Conservation (phyloP, 2,888 invertebrate genomes). For the Drosophila recens region DNA sequence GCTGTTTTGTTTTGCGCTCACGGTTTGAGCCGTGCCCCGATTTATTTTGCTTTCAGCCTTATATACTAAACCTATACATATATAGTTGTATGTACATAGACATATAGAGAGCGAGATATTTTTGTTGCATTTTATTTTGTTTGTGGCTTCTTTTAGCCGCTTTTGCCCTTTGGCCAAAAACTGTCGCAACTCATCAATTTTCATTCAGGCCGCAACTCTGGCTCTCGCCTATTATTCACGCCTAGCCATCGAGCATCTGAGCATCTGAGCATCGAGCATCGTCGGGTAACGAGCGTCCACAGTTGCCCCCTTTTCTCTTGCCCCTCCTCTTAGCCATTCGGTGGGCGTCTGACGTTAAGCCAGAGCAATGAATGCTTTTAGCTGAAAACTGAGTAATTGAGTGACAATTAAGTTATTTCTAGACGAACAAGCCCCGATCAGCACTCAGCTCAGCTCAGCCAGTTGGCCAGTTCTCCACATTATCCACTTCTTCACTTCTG, state of each 20-base stretch:
- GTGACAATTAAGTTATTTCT: constrained; percentile 85
- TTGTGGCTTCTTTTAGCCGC: constrained; percentile 52
- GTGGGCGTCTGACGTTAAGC: constrained; percentile 61
- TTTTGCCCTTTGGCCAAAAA: constrained; percentile 81
- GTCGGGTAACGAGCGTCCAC: constrained; percentile 47
- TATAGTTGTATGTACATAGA: background rate
- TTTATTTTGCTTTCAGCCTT: constrained; percentile 10
- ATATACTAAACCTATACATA: constrained; percentile 7
- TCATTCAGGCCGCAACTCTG: constrained; percentile 64
- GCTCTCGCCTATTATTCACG: constrained; percentile 73
- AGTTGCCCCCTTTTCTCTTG: constrained; percentile 11
- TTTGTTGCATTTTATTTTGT: constrained; percentile 27
- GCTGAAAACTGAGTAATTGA: constrained; percentile 84
- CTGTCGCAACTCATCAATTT: constrained; percentile 83
- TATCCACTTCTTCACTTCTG: constrained; percentile 20
- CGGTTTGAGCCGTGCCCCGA: constrained; percentile 43
- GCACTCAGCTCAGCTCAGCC: constrained; percentile 39
- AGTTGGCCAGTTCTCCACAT: constrained; percentile 26
- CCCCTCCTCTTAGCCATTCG: constrained; percentile 1
- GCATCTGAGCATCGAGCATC: constrained; percentile 24
- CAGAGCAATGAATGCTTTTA: constrained; percentile 79
- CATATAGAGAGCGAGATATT: background rate
- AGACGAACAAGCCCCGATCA: constrained; percentile 75
- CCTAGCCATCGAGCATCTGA: constrained; percentile 46
- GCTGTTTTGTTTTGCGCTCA: constrained; percentile 17